Evolutionary conservation across 2,113 vertebrate genomes (phyloP), one percentile per base, ranked within the genome.

Genomic region (Nibea coibor): DNA sequence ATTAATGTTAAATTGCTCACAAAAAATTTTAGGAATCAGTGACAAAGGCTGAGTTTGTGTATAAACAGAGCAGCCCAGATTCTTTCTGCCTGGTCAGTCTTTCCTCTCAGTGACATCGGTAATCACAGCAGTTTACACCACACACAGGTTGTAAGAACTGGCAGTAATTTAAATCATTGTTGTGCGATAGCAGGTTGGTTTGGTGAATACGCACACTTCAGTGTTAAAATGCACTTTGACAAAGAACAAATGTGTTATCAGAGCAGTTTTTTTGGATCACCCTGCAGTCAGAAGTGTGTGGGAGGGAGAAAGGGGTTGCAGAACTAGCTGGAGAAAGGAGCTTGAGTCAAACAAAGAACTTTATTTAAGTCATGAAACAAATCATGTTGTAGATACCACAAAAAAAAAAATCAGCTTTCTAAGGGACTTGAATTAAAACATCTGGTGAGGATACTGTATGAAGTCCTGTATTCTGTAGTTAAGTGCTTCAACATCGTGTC

Each of bases 301-400:
- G 70, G 87, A 70, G 81, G 66, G 79, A 72, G 66, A 47, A 12
- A 68, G 31, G 19, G 69, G 75, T 53, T 70, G 67, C 69, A 83
- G 74, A 81, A 73, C 81, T 65, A 84, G 77, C 83, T 79, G 81
- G 56, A 82, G 61, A 68, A 71, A 69, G 39, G 14, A 78, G 64
- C 28, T 57, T 51, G 47, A 81, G 70, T 85, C 64, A 68, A 75
- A 86, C 69, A 48, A 80, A 80, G 50, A 84, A 20, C 48, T 81
- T 81, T 65, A 70, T 67, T 50, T 67, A 28, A 81, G 39, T 65
- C 39, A 42, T 74, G 53, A 64, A 59, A 56, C 43, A 73, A 84
- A 72, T 72, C 22, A 15, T 58, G 63, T 68, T 53, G 43, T 19
- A 61, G 17, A 79, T 67, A 45, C 17, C 7, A 66, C 42, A 26